Base-by-base conservation (phyloP, 2,113 vertebrate species). In the Brevimyrus niger region DNA sequence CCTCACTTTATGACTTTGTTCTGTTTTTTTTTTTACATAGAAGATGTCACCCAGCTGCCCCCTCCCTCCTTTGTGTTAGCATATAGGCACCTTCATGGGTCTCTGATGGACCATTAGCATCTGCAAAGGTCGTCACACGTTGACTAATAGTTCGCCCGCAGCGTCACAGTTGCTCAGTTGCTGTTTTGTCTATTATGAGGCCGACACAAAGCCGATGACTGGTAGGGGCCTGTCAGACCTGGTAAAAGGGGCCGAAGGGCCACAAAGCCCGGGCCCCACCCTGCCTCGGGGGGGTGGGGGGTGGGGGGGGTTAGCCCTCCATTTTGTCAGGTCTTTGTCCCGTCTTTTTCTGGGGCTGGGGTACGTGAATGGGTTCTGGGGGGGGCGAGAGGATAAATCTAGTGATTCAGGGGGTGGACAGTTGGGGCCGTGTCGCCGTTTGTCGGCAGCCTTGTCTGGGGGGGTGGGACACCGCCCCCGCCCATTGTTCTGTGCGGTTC, bases 331-430 rank as follows among this genome's bases (percentile, higher is more conserved):
- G 90, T 92, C 91, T 46, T 89, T 92, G 91, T 87, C 4, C 3
- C 91, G 88, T 88, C 91, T 42, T 93, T 88, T 94, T 94, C 94
- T 92, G 91, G 90, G 69, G 58, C 88, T 87, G n/a, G 90, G 87
- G 86, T 27, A 11, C 89, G 61, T 98, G 95, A 98, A 98, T 96
- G 96, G 95, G 95, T 97, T 95, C 96, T 96, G 10, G 48, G 97
- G 48, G 97, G 97, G 97, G 97, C 97, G 97, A 97, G 97, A 98
- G 97, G 97, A 98, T 98, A 96, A 97, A 98, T 99, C 96, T 97
- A 96, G 96, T 90, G 94, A 96, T 97, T 95, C 95, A 96, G 96
- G 95, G 95, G 97, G 97, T 94, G 95, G 96, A 95, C 96, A 96
- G 96, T 97, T 96, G 96, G 97, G 97, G 96, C 96, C 96, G 96